phyloP scores from a whole-genome alignment of 2,797 vertebrate genomes.

The Trachurus trachurus region DNA sequence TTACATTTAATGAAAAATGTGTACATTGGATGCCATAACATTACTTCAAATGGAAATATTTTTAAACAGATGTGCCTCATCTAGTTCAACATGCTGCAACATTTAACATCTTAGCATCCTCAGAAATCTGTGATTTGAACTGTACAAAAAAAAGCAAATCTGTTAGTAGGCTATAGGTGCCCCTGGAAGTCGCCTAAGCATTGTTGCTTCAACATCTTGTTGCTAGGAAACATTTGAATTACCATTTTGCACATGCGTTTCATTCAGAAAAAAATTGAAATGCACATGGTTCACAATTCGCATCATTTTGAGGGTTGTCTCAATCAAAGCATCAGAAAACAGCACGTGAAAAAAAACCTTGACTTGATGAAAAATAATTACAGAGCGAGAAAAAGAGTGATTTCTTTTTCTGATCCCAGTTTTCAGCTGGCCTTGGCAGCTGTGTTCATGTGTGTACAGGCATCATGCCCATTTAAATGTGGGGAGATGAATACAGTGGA shows the following conservation, averaged over 20 bases:
- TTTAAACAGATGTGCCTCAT: not conserved
- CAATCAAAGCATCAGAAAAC: not conserved
- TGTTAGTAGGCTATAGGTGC: constrained; percentile 16
- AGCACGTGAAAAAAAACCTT: not conserved
- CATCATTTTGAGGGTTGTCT: not conserved
- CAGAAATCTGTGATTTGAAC: not conserved
- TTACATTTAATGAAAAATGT: not conserved
- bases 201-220: constrained; percentile 56
- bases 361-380: not conserved
- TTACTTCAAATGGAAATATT: not conserved
- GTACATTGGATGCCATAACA: not conserved
- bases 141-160: not conserved
- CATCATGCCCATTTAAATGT: constrained; percentile 25
- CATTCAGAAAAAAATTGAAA: constrained; percentile 49
- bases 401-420: constrained; percentile 21
- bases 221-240: constrained; percentile 75
- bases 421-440: constrained; percentile 31
- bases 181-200: constrained; percentile 43
- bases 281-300: not conserved
- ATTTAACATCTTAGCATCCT: not conserved
- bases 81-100: not conserved
- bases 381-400: constrained; percentile 3
- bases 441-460: constrained; percentile 25
- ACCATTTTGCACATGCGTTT: constrained; percentile 51
- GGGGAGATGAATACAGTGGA: constrained; percentile 5